Conservation (phyloP, 1,140 invertebrate genomes). For the Berghia stephanieae region DNA sequence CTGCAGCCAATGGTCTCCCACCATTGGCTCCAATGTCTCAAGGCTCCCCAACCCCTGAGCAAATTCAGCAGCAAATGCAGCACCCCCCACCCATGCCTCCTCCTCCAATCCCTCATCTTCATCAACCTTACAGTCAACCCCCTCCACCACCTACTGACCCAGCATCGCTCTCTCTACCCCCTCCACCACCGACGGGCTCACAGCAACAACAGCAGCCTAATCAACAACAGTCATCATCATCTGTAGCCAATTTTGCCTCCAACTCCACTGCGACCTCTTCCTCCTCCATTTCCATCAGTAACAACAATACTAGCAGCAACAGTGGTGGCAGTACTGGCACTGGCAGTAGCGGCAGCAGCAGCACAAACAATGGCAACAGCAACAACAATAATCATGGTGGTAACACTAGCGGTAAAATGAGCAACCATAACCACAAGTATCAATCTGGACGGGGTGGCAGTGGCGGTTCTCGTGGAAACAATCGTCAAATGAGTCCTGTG, state of each 20-base stretch:
- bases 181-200: constrained; percentile 1
- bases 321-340: constrained; percentile 13
- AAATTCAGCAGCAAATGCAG: constrained; percentile 32
- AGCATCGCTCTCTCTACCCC: background rate
- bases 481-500: constrained; percentile 19
- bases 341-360: constrained; percentile 22
- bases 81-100: constrained; percentile 25
- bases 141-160: constrained; percentile 15
- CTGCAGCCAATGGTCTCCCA: background rate
- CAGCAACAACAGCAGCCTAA: constrained; percentile 17
- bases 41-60: constrained; percentile 27
- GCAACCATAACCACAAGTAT: background rate
- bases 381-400: too few relatives aligned
- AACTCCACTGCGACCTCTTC: background rate
- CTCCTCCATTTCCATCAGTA: background rate
- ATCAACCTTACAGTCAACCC: constrained; percentile 24
- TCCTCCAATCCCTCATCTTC: constrained; percentile 4
- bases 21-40: constrained; percentile 16
- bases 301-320: background rate
- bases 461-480: background rate
- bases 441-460: constrained; percentile 5
- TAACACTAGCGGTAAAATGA: too few relatives aligned
- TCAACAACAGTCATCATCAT: too few relatives aligned
- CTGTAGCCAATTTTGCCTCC: too few relatives aligned
- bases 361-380: background rate